Evolutionary conservation across 2,888 invertebrate genomes (phyloP), one percentile per base, ranked within the genome.

Genomic region (Sinohyriopsis cumingii): DNA sequence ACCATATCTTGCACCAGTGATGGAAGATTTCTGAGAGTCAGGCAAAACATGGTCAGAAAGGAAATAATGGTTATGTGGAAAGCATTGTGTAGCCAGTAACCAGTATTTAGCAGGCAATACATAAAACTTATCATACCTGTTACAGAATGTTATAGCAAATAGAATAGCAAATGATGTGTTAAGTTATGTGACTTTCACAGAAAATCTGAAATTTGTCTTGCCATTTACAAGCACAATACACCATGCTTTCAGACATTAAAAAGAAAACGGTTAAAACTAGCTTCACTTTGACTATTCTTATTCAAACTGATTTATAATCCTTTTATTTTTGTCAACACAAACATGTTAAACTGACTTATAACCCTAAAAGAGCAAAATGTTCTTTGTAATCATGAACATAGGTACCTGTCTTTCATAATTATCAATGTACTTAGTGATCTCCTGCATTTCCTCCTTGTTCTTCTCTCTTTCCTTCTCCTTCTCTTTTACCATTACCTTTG

Each of bases 401-500:
- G 12, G 33, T 45, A 60, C n/a, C n/a, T 53, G 45, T 28, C 57
- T n/a, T 20, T 54, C 7, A 15, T 71, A 63, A 1, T 55, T 22
- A 22, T 63, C 19, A 4, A 67, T 18, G n/a, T 28, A 18, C 20
- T 67, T n/a, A 1, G 55, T 28, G 22, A 63, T 60, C 55, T 59
- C 28, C 54, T 19, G 2, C 5, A 71, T 7, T 63, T 63, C 59
- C 22, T 53, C 33, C 54, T 67, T 67, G 45, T 68, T 66, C 24
- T 56, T 56, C 15, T 63, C 63, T 18, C 74, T 55, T n/a, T 72
- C 65, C 19, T 33, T 59, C 53, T 69, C 62, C 57, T 76, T 71
- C 22, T 69, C 57, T 59, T 65, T 63, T 33, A 75, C 28, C 24
- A 77, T 73, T 15, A 68, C 67, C 59, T 76, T 65, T n/a, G 75